A percentile compares a stretch with the other conserved stretches of the same genome.
phyloP scores from a whole-genome alignment of 1,140 invertebrate species.

The Trichomalopsis sarcophagae region DNA sequence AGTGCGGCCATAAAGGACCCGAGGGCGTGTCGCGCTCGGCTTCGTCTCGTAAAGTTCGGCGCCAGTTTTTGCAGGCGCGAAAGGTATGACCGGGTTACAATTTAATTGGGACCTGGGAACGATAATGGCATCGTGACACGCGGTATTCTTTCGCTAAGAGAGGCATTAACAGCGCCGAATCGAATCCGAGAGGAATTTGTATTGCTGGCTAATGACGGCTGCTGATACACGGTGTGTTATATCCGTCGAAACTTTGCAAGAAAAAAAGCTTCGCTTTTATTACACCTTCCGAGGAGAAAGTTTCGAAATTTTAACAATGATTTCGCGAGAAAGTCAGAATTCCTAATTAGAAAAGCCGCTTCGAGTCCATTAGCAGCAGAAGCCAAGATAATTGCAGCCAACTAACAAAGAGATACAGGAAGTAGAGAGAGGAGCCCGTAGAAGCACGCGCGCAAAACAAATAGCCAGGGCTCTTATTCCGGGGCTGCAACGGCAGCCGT shows the following conservation, averaged over 20 bases:
- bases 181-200: neutral
- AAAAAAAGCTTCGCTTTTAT: too few species aligned
- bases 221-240: neutral
- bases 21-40: constrained; percentile 9
- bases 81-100: neutral
- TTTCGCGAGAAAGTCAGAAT: neutral
- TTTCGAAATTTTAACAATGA: too few species aligned
- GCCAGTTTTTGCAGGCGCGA: constrained; percentile 8
- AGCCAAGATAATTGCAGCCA: constrained; percentile 23
- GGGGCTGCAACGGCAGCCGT: neutral
- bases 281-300: too few species aligned
- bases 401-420: constrained; percentile 7
- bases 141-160: neutral
- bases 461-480: neutral
- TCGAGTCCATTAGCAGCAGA: neutral
- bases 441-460: constrained; percentile 20
- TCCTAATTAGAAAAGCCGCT: neutral
- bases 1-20: constrained; percentile 50
- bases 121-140: neutral
- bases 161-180: too few species aligned
- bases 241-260: neutral
- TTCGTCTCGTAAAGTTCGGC: constrained; percentile 40
- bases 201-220: neutral
- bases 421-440: neutral
- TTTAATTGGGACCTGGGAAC: neutral